Evolutionary conservation across 2,113 vertebrate species (phyloP), one percentile per base, ranked within the genome.

Genomic region (Vireo altiloquus): DNA sequence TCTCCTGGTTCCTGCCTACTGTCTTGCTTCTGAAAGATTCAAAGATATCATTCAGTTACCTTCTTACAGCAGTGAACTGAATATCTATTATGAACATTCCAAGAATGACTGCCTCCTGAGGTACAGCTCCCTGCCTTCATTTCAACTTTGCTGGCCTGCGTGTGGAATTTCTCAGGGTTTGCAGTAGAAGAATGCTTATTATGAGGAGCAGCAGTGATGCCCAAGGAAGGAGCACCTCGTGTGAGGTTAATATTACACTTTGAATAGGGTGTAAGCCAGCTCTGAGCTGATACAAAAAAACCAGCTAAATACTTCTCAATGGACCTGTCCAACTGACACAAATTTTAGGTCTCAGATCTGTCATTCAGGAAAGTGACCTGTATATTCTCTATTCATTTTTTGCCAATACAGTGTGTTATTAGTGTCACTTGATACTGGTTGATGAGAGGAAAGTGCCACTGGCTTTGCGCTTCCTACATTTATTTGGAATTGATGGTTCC

Each of bases 121-220:
- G 63, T 82, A 95, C 17, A 94, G 84, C 63, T 92, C 59, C 24
- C 54, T 92, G 54, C 70, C 66, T 94, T 93, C 64, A 81, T 94
- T 88, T 96, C 75, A 94, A 75, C n/a, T 86, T 94, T 86, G 44
- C 56, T 91, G 82, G 60, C 47, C 68, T 83, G 68, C 54, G 42
- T 92, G 71, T 82, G 53, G 81, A 92, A 92, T 86, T 93, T 70
- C 52, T 93, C 87, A 88, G 47, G 20, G 42, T 52, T 50, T 95
- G 52, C 24, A n/a, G 37, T 11, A 75, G 64, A 70, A 89, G 47
- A 76, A 80, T 56, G 21, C 64, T 92, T 92, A 63, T 84, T 89
- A 90, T 2, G 6, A 65, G 44, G 39, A 83, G 33, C 52, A 66
- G 35, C 50, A 54, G 64, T 31, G 68, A 65, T 37, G 44, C 35